Base-by-base conservation (phyloP, 2,888 invertebrate genomes). In the Euzetes globulus region DNA sequence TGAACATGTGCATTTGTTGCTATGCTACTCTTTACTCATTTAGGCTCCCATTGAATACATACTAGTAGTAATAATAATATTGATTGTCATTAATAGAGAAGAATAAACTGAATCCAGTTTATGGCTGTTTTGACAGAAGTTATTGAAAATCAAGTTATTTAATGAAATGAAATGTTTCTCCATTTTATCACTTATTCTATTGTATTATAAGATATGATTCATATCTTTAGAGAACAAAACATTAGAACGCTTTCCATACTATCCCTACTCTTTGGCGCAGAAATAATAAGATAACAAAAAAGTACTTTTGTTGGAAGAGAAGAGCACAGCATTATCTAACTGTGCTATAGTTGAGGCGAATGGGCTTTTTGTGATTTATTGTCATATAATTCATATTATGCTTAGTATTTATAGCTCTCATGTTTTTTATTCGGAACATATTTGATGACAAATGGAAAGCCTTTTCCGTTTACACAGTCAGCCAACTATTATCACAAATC, bases 401-500 rank as follows among this genome's bases (percentile, higher is more conserved):
- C 33, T 19, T 19, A 41, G 5, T 45, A 45, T 68, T 68, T 68
- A 63, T 29, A 45, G 68, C 41, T 68, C 37, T 9, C 13, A 68
- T 68, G 68, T 68, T 68, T 68, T 68, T 68, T 68, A 68, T 68
- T 41, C 19, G 22, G 4, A 19, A 68, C 45, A 45, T 68, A 68
- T 68, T 45, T 68, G 13, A 41, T 68, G 68, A 68, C 37, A 68
- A 68, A 68, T 68, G 68, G 65, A 68, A 68, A 68, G 68, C 68
- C 68, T 45, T 68, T 68, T 68, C 68, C 68, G 68, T 68, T 68
- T 68, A 68, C 68, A 68, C 68, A 68, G 68, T 68, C 33, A 37
- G 25, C 33, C 41, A 68, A 37, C 37, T 68, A 41, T 68, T 68
- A 68, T 68, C 22, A 41, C n/a, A 45, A 19, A 22, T 15, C 45